These are phyloP conservation scores for Malurus alboscapulatus DNA, from an alignment of 2,113 vertebrate genomes.

Conservation along the genomic window DNA sequence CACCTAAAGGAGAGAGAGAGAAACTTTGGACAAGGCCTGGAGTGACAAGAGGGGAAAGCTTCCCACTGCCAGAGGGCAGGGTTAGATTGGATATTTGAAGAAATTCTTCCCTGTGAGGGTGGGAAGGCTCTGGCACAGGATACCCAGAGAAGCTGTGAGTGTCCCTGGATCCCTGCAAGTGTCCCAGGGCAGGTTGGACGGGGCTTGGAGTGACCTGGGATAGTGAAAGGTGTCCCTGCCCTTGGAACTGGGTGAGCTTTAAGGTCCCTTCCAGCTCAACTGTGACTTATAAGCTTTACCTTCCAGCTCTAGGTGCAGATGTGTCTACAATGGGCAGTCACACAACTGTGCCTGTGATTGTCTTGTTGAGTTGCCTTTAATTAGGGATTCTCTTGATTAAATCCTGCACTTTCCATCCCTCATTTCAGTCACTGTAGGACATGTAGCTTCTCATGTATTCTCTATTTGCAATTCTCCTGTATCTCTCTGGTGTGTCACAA, in stretches of 20 bases:
- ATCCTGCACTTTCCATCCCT: neutral
- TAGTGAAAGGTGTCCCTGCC: neutral
- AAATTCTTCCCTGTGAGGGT: too few relatives aligned
- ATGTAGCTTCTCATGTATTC: neutral
- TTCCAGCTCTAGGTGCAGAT: neutral
- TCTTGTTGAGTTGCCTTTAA: neutral
- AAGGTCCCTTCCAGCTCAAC: too few relatives aligned
- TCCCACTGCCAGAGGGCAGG: too few relatives aligned
- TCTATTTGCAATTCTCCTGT: neutral
- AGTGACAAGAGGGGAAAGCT: too few relatives aligned
- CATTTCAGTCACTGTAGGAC: neutral
- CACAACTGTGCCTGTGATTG: neutral
- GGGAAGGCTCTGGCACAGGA: neutral
- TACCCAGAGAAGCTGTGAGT: neutral
- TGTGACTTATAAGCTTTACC: neutral
- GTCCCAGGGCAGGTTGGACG: neutral
- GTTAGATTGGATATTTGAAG: too few relatives aligned
- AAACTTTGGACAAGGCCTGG: too few relatives aligned
- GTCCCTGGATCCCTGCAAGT: neutral
- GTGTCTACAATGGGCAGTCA: fast-evolving
- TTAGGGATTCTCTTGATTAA: neutral
- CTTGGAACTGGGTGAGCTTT: neutral
- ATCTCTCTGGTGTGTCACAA: neutral
- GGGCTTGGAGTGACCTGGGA: neutral
- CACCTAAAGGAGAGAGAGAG: too few relatives aligned